These are phyloP conservation scores for Collichthys lucidus DNA, from an alignment of 2,113 vertebrate genomes.

Conservation along the genomic window DNA sequence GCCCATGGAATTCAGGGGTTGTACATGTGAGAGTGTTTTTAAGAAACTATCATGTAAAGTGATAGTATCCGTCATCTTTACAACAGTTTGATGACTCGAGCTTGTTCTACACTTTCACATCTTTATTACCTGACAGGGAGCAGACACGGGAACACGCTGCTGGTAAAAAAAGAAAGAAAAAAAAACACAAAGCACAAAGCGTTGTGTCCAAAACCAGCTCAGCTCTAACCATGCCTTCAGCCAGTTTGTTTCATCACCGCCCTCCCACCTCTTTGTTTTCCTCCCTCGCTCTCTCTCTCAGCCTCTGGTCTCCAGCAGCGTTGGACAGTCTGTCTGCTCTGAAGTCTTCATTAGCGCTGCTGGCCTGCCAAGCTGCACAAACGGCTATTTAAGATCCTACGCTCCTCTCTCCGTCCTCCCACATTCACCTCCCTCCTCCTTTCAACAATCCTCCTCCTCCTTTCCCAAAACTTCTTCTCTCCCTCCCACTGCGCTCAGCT, in stretches of 20 bases:
- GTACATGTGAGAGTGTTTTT: no score
- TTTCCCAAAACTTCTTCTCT: slow-evolving; percentile 7
- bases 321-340: slow-evolving; percentile 63
- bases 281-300: slow-evolving; percentile 5
- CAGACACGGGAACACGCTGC: background rate
- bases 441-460: background rate
- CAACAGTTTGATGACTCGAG: background rate
- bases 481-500: background rate
- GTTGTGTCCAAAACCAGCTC: slow-evolving; percentile 10
- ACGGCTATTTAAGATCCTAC: slow-evolving; percentile 43
- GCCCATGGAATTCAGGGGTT: no score
- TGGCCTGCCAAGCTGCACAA: slow-evolving; percentile 53
- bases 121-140: slow-evolving; percentile 1
- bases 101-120: background rate
- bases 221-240: slow-evolving; percentile 26
- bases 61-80: background rate
- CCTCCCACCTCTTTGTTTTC: slow-evolving; percentile 52
- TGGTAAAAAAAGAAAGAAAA: background rate
- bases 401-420: slow-evolving; percentile 7
- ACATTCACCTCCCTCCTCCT: background rate
- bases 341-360: slow-evolving; percentile 71
- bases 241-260: slow-evolving; percentile 49
- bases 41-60: background rate
- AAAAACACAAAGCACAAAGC: slow-evolving; percentile 36
- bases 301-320: slow-evolving; percentile 57